Base-by-base conservation (phyloP, 2,888 invertebrate species). In the Lepidochrysops patricia region DNA sequence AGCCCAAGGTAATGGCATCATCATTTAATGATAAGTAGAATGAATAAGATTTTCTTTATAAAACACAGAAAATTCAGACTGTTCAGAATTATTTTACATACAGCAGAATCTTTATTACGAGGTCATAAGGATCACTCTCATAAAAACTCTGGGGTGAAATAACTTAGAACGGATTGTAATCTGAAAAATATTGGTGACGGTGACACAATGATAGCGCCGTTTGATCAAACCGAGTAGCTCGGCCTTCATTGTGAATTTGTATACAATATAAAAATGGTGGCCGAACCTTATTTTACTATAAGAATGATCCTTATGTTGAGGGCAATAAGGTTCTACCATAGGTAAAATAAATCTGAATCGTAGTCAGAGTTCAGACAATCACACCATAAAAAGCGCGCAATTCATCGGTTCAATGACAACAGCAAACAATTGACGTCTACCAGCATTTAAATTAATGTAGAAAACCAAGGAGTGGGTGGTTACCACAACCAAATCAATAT, bases 391-490 rank as follows among this genome's bases (percentile, higher is more conserved):
- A 72, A 73, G 70, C 65, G 66, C 70, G 69, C 76, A 73, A 76
- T 79, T 77, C 73, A 70, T 67, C 73, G 73, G 75, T 79, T 80
- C 82, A 82, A 77, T 80, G 79, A 82, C 82, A 80, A 84, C 73
- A 61, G 71, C 72, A 77, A 80, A 84, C 84, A 85, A 84, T 84
- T 72, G 68, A 68, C 69, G 67, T 72, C 66, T 70, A 76, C 75
- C 67, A 68, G 71, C 73, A 73, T 73, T 73, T 74, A 68, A 80
- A 84, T 84, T 79, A 82, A 84, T 80, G 80, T 84, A 81, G 84
- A 84, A 83, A 87, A 84, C 84, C 73, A 72, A 67, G 66, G 67
- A 76, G 82, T 82, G 76, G 84, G 84, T 77, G 81, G 19, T 54
- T 54, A 13, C 54, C 15, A 56, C 19, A 35, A 52, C 52, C 26